These are phyloP conservation scores for Enteromius radiatus DNA, from an alignment of 2,797 vertebrate genomes.

Conservation along the genomic window DNA sequence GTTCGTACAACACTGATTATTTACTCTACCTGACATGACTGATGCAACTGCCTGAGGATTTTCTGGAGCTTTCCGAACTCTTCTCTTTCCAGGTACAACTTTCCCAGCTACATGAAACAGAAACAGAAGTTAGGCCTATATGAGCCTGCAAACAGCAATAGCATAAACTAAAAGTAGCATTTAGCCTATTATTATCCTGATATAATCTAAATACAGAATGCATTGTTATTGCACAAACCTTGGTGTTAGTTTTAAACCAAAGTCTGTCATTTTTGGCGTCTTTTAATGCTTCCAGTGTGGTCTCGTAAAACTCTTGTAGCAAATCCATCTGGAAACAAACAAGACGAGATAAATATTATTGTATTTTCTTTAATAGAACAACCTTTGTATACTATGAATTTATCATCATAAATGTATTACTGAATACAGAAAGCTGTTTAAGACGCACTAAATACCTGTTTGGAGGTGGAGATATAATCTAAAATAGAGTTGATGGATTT, in stretches of 20 bases:
- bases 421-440: not conserved
- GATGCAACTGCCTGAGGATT: conserved; percentile 96
- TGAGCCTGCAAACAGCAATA: not conserved
- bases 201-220: not conserved
- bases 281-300: conserved; percentile 96
- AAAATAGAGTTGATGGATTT: conserved; percentile 99
- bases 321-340: conserved; percentile 90
- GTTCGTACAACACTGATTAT: not conserved
- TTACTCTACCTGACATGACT: conserved; percentile 94
- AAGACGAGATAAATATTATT: not conserved
- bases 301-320: conserved; percentile 99
- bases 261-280: conserved; percentile 93
- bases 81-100: conserved; percentile 97
- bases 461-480: conserved; percentile 99
- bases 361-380: not conserved
- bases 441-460: conserved; percentile 84
- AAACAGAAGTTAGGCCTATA: not conserved
- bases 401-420: not conserved
- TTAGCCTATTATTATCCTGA: not conserved
- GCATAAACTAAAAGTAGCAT: not conserved
- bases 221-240: conserved; percentile 75
- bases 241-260: conserved; percentile 93
- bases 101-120: conserved; percentile 86
- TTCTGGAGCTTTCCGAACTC: conserved; percentile 98
- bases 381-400: not conserved